A percentile compares a stretch with the other conserved stretches of the same genome.
Evolutionary conservation across 2,113 vertebrate species (phyloP).

Genomic region (Rhodinocichla rosea): DNA sequence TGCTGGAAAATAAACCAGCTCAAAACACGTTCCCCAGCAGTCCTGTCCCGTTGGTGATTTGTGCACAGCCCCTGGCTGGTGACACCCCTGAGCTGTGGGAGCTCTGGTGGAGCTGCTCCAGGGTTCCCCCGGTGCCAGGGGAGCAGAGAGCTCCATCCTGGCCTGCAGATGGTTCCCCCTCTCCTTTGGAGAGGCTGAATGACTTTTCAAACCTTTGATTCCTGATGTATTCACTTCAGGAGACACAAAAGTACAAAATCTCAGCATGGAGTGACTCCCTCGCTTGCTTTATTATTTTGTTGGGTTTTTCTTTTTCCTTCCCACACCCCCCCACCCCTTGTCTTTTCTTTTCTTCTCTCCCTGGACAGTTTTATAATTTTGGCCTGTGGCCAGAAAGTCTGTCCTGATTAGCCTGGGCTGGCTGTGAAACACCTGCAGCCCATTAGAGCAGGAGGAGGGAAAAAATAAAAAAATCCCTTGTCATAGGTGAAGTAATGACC

Average conservation of each 20-base stretch:
- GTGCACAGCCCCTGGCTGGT: too few relatives aligned
- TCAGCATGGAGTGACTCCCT: constrained; percentile 60
- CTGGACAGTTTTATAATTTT: constrained; percentile 63
- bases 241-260: constrained; percentile 66
- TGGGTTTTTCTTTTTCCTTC: not conserved
- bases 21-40: too few relatives aligned
- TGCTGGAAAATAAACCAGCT: too few relatives aligned
- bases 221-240: constrained; percentile 44
- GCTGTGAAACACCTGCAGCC: constrained; percentile 67
- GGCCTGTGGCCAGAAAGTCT: constrained; percentile 54
- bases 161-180: constrained; percentile 14
- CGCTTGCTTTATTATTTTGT: not conserved
- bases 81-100: not conserved
- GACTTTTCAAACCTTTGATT: constrained; percentile 69
- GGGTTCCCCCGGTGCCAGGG: not conserved
- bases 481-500: constrained; percentile 42
- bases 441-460: constrained; percentile 1
- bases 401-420: constrained; percentile 57
- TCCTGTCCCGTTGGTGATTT: too few relatives aligned
- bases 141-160: not conserved
- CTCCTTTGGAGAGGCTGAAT: constrained; percentile 38
- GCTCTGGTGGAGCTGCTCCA: not conserved
- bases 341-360: constrained; percentile 37
- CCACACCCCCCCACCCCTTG: not conserved
- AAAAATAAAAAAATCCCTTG: not conserved